Percentiles rank a stretch among this genome's conserved stretches.
phyloP scores from a whole-genome alignment of 2,888 invertebrate genomes.

The Dryobota labecula region DNA sequence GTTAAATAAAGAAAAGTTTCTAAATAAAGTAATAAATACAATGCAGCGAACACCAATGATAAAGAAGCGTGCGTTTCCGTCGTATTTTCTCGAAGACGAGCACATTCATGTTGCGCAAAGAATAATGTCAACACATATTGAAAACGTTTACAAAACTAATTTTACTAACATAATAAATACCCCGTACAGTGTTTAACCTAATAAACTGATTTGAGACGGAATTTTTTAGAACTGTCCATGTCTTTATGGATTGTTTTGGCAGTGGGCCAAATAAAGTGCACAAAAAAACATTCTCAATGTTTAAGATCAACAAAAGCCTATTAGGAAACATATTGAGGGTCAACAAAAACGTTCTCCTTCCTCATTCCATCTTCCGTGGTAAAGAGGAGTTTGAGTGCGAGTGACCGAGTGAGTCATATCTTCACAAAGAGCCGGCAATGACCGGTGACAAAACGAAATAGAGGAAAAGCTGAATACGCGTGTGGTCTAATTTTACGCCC shows the following conservation, averaged over 20 bases:
- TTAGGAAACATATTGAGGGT: conserved; percentile 72
- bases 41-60: conserved; percentile 24
- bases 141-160: conserved; percentile 28
- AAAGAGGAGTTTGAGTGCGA: conserved; percentile 67
- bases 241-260: conserved; percentile 74
- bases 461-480: conserved; percentile 73
- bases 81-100: conserved; percentile 38
- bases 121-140: conserved; percentile 28
- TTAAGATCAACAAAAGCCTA: conserved; percentile 71
- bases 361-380: conserved; percentile 77
- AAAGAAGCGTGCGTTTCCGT: conserved; percentile 15
- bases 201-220: conserved; percentile 66
- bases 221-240: conserved; percentile 48
- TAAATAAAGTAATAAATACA: conserved; percentile 22
- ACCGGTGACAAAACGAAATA: conserved; percentile 79
- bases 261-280: conserved; percentile 71
- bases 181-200: conserved; percentile 57
- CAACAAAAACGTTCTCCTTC: conserved; percentile 76
- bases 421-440: conserved; percentile 79
- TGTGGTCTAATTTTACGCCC: conserved; percentile 64
- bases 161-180: conserved; percentile 48
- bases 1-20: too few relatives aligned
- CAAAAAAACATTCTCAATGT: conserved; percentile 71
- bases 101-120: conserved; percentile 21
- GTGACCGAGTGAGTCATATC: conserved; percentile 73